A percentile compares a stretch with the other conserved stretches of the same genome.
Evolutionary conservation across 1,140 invertebrate genomes (phyloP).

Genomic region (Cotesia typhae): DNA sequence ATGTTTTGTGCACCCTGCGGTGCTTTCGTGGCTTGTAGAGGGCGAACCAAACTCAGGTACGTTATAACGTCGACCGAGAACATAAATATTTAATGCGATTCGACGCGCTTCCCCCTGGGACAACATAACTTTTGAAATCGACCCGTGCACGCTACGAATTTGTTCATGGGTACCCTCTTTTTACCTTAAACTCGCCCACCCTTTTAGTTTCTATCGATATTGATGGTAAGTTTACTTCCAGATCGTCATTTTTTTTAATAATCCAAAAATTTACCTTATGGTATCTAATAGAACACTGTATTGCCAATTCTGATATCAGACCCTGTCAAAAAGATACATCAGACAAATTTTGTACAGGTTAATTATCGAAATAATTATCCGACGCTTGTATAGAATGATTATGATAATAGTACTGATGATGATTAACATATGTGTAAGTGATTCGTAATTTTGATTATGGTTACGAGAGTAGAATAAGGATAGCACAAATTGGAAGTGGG

Average conservation of each 20-base stretch:
- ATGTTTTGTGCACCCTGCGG: slow-evolving; percentile 18
- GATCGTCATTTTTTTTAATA: too few species aligned
- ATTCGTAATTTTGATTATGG: slow-evolving; percentile 5
- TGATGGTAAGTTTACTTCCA: too few species aligned
- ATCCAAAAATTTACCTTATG: too few species aligned
- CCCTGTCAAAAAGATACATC: too few species aligned
- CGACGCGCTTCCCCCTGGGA: slow-evolving; percentile 38
- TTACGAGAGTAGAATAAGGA: not conserved
- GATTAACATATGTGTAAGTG: slow-evolving; percentile 8
- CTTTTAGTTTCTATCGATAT: too few species aligned
- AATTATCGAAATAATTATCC: too few species aligned
- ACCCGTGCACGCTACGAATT: slow-evolving; percentile 25
- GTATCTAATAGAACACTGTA: too few species aligned
- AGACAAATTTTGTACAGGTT: too few species aligned
- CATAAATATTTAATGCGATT: slow-evolving; percentile 44
- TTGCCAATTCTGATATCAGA: too few species aligned
- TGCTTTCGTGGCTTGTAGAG: slow-evolving; percentile 11
- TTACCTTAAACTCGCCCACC: too few species aligned
- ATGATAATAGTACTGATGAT: not conserved
- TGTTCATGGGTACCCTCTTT: slow-evolving; percentile 12
- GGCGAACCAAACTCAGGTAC: slow-evolving; percentile 21
- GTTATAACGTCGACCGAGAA: slow-evolving; percentile 1
- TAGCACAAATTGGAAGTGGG: slow-evolving; percentile 31
- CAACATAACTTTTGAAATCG: slow-evolving; percentile 40
- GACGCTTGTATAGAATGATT: too few species aligned